Conservation (phyloP, 1,140 invertebrate genomes). For the Diploscapter pachys region DNA sequence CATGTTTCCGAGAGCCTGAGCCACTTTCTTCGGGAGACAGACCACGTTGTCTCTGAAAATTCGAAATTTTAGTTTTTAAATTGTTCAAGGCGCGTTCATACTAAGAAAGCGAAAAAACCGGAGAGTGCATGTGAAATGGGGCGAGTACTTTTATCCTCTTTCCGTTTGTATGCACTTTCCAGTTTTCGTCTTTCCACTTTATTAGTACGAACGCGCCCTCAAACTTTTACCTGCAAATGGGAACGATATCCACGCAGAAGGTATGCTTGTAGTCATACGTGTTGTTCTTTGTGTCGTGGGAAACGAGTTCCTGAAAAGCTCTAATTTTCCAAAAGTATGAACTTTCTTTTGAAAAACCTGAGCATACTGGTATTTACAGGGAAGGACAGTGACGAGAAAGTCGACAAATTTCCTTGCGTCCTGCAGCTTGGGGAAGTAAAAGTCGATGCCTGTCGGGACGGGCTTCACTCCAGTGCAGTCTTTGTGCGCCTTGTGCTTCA, state of each 20-base stretch:
- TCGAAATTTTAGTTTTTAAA: too few relatives aligned
- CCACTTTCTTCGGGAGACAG: slow-evolving; percentile 81
- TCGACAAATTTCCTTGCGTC: slow-evolving; percentile 92
- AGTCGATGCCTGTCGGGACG: slow-evolving; percentile 88
- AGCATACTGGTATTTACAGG: slow-evolving; percentile 63
- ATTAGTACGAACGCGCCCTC: too few relatives aligned
- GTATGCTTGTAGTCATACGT: slow-evolving; percentile 89
- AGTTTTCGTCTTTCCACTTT: too few relatives aligned
- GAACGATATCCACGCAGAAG: slow-evolving; percentile 86
- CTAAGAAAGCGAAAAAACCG: too few relatives aligned
- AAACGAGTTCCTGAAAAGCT: slow-evolving; percentile 87
- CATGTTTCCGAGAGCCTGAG: slow-evolving; percentile 85
- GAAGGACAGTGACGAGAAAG: slow-evolving; percentile 81
- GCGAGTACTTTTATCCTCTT: too few relatives aligned
- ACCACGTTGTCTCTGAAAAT: slow-evolving; percentile 77
- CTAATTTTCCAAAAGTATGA: background rate
- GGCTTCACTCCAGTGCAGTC: slow-evolving; percentile 90
- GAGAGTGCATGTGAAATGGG: too few relatives aligned
- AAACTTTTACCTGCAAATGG: slow-evolving; percentile 71
- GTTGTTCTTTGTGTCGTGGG: slow-evolving; percentile 94
- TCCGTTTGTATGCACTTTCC: too few relatives aligned
- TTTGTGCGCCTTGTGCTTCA: slow-evolving; percentile 73
- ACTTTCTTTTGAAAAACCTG: slow-evolving; percentile 40
- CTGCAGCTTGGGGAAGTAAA: slow-evolving; percentile 84
- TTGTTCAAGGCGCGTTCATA: too few relatives aligned